Evolutionary conservation across 2,797 vertebrate genomes (phyloP).

Genomic region (Spondyliosoma cantharus): DNA sequence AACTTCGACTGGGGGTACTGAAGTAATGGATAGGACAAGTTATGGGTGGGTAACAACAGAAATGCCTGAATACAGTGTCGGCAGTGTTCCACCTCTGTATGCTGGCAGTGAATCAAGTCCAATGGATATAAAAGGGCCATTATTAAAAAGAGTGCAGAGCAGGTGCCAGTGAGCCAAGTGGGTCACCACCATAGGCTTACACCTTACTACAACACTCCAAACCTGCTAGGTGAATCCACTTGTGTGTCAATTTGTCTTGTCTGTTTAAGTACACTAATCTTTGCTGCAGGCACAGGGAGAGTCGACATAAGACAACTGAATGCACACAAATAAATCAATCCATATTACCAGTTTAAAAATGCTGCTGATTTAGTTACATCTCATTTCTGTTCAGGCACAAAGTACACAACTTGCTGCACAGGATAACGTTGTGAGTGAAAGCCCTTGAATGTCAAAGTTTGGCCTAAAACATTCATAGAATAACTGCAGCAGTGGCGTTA

Average conservation of each 20-base stretch:
- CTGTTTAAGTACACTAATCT: too few relatives aligned
- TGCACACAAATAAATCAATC: neutral
- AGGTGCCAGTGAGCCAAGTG: slow-evolving; percentile 27
- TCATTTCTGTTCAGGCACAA: neutral
- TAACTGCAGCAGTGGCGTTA: neutral
- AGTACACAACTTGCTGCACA: neutral
- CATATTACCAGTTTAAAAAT: neutral
- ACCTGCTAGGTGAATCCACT: slow-evolving; percentile 12
- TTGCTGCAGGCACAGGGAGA: neutral
- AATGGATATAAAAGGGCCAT: slow-evolving; percentile 6
- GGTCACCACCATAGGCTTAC: slow-evolving; percentile 19
- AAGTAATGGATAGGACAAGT: neutral
- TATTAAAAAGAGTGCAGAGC: slow-evolving; percentile 8
- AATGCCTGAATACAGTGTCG: neutral
- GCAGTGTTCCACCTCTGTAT: neutral
- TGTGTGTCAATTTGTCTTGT: neutral
- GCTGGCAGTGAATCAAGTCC: neutral
- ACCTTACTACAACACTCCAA: slow-evolving; percentile 16
- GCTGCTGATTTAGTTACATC: neutral
- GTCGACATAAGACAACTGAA: neutral
- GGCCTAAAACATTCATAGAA: neutral
- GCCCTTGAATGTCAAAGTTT: neutral
- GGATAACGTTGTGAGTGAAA: too few relatives aligned
- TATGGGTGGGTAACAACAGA: neutral
- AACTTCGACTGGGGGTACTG: neutral